Conservation (phyloP, 1,140 invertebrate genomes). For the Drosophila bipectinata region DNA sequence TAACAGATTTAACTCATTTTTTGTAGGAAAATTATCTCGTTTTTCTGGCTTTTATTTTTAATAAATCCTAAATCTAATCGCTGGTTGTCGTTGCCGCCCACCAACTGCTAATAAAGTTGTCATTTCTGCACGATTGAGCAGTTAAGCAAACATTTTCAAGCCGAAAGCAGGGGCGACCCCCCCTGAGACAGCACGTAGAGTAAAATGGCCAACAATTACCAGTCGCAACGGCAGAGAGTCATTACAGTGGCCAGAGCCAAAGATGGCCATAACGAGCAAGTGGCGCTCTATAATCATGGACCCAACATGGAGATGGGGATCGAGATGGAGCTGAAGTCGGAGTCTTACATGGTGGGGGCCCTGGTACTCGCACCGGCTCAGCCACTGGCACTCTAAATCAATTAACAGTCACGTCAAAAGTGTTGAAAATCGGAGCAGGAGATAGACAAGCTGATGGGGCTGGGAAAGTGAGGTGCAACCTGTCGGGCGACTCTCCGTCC, state of each 20-base stretch:
- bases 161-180: constrained; percentile 22
- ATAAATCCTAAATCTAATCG: constrained; percentile 13
- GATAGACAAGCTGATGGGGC: constrained; percentile 6
- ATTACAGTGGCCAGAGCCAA: constrained; percentile 71
- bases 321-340: constrained; percentile 6
- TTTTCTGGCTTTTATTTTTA: background rate
- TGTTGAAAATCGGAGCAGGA: constrained; percentile 78
- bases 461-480: constrained; percentile 61
- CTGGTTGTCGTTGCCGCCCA: constrained; percentile 31
- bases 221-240: constrained; percentile 53
- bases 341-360: background rate
- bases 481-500: constrained; percentile 40
- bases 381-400: constrained; percentile 73
- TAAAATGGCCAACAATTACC: constrained; percentile 57
- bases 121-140: constrained; percentile 75
- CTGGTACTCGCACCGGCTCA: constrained; percentile 20
- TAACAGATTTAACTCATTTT: background rate
- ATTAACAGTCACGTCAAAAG: constrained; percentile 81
- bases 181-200: constrained; percentile 65
- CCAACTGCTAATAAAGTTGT: constrained; percentile 71
- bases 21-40: background rate
- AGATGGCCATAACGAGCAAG: constrained; percentile 76
- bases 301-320: constrained; percentile 24
- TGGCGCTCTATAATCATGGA: constrained; percentile 80
- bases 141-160: constrained; percentile 66